Percentiles rank a stretch among this genome's conserved stretches.
Conservation (phyloP, 2,888 invertebrate species). For the Drosophila differens region DNA sequence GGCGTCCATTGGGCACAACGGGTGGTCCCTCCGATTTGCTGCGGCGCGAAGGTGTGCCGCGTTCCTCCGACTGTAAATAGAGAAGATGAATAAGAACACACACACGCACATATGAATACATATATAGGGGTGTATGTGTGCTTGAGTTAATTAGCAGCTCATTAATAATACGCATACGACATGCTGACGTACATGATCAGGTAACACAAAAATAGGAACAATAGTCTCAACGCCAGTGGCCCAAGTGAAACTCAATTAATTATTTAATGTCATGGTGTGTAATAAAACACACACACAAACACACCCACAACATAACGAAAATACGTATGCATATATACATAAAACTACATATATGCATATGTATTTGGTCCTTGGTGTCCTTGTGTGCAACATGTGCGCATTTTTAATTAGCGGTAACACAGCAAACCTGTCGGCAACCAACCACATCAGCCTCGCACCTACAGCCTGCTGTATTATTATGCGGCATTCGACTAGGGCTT, state of each 20-base stretch:
- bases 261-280: conserved; percentile 65
- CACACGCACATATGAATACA: not conserved
- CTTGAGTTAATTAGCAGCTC: conserved; percentile 70
- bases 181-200: conserved; percentile 62
- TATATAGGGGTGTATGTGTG: not conserved
- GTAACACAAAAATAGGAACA: conserved; percentile 35
- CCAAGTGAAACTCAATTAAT: conserved; percentile 63
- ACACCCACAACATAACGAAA: not conserved
- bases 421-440: conserved; percentile 20
- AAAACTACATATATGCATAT: not conserved
- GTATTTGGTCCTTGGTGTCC: conserved; percentile 28
- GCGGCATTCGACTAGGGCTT: conserved; percentile 45
- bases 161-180: conserved; percentile 76
- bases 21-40: conserved; percentile 93
- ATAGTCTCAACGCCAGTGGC: conserved; percentile 11
- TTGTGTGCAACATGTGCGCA: conserved; percentile 66
- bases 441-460: conserved; percentile 10
- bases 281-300: conserved; percentile 29
- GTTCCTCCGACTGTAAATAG: conserved; percentile 89
- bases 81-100: conserved; percentile 2
- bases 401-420: conserved; percentile 69
- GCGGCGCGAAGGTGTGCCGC: conserved; percentile 89
- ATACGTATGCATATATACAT: not conserved
- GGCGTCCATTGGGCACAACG: conserved; percentile 85
- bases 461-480: conserved; percentile 27